Evolutionary conservation across 2,888 invertebrate genomes (phyloP), one percentile per base, ranked within the genome.

Genomic region (Hypercompe scribonia): DNA sequence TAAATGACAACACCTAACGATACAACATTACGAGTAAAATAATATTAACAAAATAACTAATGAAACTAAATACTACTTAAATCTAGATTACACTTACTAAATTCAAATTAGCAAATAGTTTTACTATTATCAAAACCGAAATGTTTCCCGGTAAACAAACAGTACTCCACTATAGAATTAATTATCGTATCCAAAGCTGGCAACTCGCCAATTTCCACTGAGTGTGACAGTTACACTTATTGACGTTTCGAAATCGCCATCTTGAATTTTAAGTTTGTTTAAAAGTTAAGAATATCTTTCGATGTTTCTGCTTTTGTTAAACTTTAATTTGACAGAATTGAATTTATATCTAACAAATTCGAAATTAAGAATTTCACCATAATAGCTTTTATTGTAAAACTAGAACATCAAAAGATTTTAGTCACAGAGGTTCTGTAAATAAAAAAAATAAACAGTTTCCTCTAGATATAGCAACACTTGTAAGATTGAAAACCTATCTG

Each of bases 201-300:
- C 82, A 78, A 72, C 74, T 70, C 70, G 73, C 82, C 82, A 82
- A 75, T 34, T 72, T 69, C 65, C 74, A 76, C 73, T 58, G 66
- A 71, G 67, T 76, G 78, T 77, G 82, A 79, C 82, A 76, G 79
- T 73, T 76, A 76, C 58, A 68, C 39, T 68, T 78, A 75, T 74
- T 83, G 83, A 77, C 76, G 71, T 64, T 76, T 77, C 63, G 71
- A 76, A 74, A 63, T 71, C 28, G 71, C 66, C 67, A 63, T 68
- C 28, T 72, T 68, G 68, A 46, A 46, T 75, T 68, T 24, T 64
- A 73, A 78, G 63, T 81, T 73, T 73, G 68, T 79, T 79, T 50
- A 50, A 24, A 7, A 34, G 13, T 34, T 33, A 24, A 10, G 18
- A 46, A 33, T 18, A 42, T 65, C 31, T 18, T 18, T 39, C 28